phyloP scores from a whole-genome alignment of 2,797 vertebrate species.

The Saxicola maurus region DNA sequence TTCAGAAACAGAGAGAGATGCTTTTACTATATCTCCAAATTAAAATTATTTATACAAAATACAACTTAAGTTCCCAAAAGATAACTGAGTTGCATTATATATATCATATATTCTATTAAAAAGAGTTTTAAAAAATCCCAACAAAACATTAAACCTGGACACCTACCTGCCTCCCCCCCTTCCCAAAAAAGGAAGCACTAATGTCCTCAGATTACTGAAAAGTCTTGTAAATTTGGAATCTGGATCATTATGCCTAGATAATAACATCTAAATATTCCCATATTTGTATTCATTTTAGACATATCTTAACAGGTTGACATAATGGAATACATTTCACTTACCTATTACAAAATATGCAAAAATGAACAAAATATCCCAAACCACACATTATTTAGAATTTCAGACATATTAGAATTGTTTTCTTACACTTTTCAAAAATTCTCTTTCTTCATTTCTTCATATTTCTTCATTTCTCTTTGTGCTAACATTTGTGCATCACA shows the following conservation, averaged over 20 bases:
- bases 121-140: not conserved
- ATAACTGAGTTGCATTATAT: not conserved
- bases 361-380: not conserved
- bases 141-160: not conserved
- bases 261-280: not conserved
- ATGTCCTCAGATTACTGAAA: not conserved
- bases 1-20: not conserved
- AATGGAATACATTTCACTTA: not conserved
- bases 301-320: not conserved
- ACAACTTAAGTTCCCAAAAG: not conserved
- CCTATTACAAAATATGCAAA: not conserved
- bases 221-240: not conserved
- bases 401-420: not conserved
- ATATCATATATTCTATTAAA: not conserved
- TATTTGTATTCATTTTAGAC: not conserved
- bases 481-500: not conserved
- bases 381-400: accelerated
- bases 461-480: not conserved
- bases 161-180: accelerated
- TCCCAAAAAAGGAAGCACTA: not conserved
- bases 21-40: not conserved
- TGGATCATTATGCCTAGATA: not conserved
- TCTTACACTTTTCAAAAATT: not conserved
- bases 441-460: too few species aligned
- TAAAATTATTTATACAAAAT: not conserved